Conservation (phyloP, 1,140 invertebrate species). For the Bombus difficillimus region DNA sequence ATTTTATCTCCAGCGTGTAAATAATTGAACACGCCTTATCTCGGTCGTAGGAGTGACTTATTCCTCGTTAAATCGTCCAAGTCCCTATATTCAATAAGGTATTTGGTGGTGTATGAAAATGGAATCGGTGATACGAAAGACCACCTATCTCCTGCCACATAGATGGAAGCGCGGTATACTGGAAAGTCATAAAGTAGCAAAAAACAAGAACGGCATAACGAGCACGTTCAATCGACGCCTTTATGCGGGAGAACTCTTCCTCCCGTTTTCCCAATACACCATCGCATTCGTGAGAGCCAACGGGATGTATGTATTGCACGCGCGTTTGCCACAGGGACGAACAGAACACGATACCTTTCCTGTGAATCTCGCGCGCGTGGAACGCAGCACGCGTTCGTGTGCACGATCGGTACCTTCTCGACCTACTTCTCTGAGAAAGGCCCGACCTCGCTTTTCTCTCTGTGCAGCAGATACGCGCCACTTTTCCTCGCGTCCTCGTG, state of each 20-base stretch:
- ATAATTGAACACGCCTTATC: not conserved
- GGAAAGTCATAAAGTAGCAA: slow-evolving; percentile 1
- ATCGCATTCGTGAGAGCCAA: not conserved
- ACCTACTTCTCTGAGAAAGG: slow-evolving; percentile 79
- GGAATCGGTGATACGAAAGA: slow-evolving; percentile 41
- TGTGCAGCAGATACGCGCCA: slow-evolving; percentile 72
- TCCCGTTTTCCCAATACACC: slow-evolving; percentile 17
- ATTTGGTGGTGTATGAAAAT: not conserved
- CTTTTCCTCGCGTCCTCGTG: slow-evolving; percentile 72
- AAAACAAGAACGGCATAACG: not conserved
- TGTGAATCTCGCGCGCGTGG: slow-evolving; percentile 42
- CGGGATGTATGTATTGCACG: slow-evolving; percentile 25
- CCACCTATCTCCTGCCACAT: slow-evolving; percentile 33
- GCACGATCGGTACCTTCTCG: slow-evolving; percentile 71
- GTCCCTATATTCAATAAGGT: slow-evolving; percentile 1
- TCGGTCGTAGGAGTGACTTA: slow-evolving; percentile 29
- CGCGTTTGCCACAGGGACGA: slow-evolving; percentile 54
- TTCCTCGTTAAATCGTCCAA: slow-evolving; percentile 20
- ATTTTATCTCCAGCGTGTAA: not conserved
- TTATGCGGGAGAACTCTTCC: slow-evolving; percentile 8
- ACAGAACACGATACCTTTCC: slow-evolving; percentile 42
- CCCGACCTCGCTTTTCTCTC: slow-evolving; percentile 78
- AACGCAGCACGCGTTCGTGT: slow-evolving; percentile 35
- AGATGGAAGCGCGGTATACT: not conserved
- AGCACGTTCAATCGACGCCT: not conserved